These are phyloP conservation scores for Pocillopora grandis DNA, from an alignment of 92 coral and sea anemone species.

Conservation along the genomic window DNA sequence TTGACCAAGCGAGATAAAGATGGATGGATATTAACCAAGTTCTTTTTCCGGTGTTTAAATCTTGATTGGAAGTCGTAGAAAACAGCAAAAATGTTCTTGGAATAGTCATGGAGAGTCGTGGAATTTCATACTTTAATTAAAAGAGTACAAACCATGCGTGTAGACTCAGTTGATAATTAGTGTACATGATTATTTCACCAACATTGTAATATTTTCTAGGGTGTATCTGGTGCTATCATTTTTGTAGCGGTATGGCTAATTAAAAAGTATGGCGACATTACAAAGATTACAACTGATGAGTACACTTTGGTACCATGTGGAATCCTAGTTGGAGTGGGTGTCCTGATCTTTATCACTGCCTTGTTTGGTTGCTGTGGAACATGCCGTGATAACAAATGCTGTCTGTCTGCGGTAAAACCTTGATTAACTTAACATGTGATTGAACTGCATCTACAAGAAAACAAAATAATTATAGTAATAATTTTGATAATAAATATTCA, in stretches of 20 bases:
- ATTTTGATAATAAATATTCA: too few relatives aligned
- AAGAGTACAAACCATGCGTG: not conserved
- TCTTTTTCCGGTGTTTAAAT: too few relatives aligned
- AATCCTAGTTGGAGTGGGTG: conserved; percentile 73
- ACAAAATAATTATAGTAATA: too few relatives aligned
- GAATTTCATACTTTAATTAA: too few relatives aligned
- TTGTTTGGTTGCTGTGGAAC: conserved; percentile 81
- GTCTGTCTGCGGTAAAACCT: conserved; percentile 62
- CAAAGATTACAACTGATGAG: conserved; percentile 69
- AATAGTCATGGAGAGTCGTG: too few relatives aligned
- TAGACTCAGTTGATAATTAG: not conserved
- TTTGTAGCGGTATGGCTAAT: conserved; percentile 82
- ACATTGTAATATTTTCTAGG: conserved; percentile 38
- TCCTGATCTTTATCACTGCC: conserved; percentile 72
- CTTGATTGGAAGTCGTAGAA: too few relatives aligned
- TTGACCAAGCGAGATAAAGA: too few relatives aligned
- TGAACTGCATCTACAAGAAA: too few relatives aligned
- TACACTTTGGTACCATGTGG: conserved; percentile 88
- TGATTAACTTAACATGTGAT: not conserved
- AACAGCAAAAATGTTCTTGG: too few relatives aligned
- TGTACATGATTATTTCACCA: not conserved
- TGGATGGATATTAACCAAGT: too few relatives aligned
- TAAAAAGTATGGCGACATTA: conserved; percentile 63
- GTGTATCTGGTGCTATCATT: conserved; percentile 78
- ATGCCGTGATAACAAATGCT: conserved; percentile 73